A percentile compares a stretch with the other conserved stretches of the same genome.
Evolutionary conservation across 2,113 vertebrate species (phyloP).

Genomic region (Diadophis punctatus): DNA sequence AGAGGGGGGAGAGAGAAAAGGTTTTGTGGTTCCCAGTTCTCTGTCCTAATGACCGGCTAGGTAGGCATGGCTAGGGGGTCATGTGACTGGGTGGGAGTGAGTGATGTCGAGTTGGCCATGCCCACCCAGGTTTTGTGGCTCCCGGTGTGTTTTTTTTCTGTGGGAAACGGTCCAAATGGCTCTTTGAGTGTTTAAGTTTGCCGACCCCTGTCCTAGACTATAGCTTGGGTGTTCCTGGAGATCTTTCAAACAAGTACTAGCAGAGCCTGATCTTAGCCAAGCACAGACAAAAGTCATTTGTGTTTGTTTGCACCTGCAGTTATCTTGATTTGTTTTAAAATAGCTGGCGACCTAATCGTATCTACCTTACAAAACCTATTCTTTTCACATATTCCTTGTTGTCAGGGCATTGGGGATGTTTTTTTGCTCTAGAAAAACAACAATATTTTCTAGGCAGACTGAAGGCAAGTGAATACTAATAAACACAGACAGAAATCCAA

Average conservation of each 20-base stretch:
- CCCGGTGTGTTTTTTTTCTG: too few species aligned
- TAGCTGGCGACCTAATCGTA: background rate
- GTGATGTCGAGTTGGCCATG: too few species aligned
- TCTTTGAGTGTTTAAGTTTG: too few species aligned
- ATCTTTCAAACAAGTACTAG: background rate
- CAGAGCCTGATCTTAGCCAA: background rate
- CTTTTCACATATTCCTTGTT: background rate
- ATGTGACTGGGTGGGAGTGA: too few species aligned
- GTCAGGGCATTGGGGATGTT: background rate
- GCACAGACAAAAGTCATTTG: background rate
- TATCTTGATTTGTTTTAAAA: background rate
- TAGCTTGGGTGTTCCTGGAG: background rate
- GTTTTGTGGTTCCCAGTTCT: too few species aligned
- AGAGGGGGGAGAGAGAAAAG: too few species aligned
- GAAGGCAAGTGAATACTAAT: background rate
- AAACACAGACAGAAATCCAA: background rate
- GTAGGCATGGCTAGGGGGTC: too few species aligned
- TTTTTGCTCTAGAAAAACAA: background rate
- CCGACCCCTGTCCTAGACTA: too few species aligned
- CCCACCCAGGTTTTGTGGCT: too few species aligned
- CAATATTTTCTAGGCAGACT: background rate
- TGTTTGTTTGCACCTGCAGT: background rate
- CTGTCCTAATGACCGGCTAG: too few species aligned
- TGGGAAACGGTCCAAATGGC: too few species aligned
- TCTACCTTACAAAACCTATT: background rate